A percentile compares a stretch with the other conserved stretches of the same genome.
These are phyloP conservation scores for Thamnophis sirtalis DNA, from an alignment of 2,113 vertebrate genomes.

Conservation along the genomic window DNA sequence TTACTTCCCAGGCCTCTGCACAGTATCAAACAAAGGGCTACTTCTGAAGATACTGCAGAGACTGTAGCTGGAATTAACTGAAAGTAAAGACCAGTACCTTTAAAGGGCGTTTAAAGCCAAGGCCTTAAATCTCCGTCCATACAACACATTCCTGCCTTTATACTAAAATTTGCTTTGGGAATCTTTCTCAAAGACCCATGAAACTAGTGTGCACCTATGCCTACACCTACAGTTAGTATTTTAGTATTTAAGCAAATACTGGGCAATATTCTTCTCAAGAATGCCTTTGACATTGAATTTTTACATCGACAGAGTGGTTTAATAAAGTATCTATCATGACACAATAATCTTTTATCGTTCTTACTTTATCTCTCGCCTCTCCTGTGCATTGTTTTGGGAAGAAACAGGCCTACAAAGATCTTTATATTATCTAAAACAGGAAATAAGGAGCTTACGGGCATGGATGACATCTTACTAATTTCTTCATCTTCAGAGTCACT, in stretches of 20 bases:
- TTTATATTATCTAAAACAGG: neutral
- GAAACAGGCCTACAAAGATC: neutral
- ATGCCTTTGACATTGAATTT: neutral
- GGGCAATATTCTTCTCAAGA: neutral
- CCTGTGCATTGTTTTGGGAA: neutral
- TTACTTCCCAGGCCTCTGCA: neutral
- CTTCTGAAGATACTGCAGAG: neutral
- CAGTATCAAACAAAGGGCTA: neutral
- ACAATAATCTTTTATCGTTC: neutral
- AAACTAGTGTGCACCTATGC: neutral
- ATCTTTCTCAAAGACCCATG: neutral
- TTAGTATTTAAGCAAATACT: neutral
- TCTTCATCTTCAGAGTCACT: constrained; percentile 93
- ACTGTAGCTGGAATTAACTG: neutral
- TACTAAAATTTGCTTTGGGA: neutral
- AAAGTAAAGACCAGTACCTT: neutral
- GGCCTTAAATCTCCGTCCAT: neutral
- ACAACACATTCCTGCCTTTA: neutral
- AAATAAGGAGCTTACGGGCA: constrained; percentile 67
- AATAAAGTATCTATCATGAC: neutral
- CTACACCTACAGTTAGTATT: neutral
- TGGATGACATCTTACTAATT: constrained; percentile 64
- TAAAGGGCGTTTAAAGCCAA: neutral
- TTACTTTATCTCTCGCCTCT: neutral
- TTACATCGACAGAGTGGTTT: neutral